Base-by-base conservation (phyloP, 2,797 vertebrate genomes). In the Potorous gilbertii region DNA sequence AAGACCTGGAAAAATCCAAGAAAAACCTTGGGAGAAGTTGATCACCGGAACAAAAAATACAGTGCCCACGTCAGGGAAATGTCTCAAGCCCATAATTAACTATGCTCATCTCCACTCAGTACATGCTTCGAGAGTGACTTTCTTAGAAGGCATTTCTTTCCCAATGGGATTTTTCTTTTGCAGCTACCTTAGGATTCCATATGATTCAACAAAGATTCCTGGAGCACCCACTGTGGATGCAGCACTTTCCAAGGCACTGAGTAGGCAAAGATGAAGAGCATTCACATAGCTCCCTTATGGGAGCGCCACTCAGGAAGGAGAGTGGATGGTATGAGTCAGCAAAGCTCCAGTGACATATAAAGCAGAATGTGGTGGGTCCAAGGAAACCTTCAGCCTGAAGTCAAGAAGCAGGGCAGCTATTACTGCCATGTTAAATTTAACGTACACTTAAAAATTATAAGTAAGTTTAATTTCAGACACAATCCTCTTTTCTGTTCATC, bases 61-160 rank as follows among this genome's bases (percentile, higher is more conserved):
- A 94, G 21, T 29, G 14, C 74, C 55, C 74, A 28, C 59, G 28
- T 91, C 95, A 92, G n/a, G 92, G 87, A 91, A 90, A 12, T n/a
- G 91, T 57, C 62, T 46, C 56, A 94, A 66, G 56, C 91, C 59
- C 31, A 55, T 90, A 93, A 46, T 1, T 89, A 8, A 92, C 28
- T 91, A 94, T 91, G 28, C 55, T 91, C 18, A 74, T n/a, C 62
- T 74, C 62, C 62, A n/a, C 34, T 74, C n/a, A 40, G 40, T n/a
- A 40, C 56, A 55, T 56, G 6, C n/a, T 96, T 94, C 91, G 18
- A 87, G 89, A 56, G 52, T 55, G 50, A 91, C 50, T 40, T 91
- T 94, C 90, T 57, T 87, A 93, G 92, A 40, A 91, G 66, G 27
- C 46, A 92, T 16, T 93, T 96, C 94, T 94, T 95, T 62, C n/a